These are phyloP conservation scores for Sarcoramphus papa DNA, from an alignment of 2,797 vertebrate genomes.

Conservation along the genomic window DNA sequence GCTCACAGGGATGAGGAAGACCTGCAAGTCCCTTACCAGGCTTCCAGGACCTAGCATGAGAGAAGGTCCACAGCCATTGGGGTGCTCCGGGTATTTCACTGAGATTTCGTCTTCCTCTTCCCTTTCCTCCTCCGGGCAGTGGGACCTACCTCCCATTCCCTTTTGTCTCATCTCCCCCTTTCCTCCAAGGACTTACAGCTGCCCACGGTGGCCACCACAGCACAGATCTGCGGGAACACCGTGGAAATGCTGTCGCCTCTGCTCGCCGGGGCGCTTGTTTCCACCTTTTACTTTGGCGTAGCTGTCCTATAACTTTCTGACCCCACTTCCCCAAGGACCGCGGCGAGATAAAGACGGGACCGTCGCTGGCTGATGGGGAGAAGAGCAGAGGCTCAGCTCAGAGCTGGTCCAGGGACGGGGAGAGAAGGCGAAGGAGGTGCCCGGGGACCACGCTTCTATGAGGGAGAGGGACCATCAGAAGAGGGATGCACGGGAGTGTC, in stretches of 20 bases:
- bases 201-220: not conserved
- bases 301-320: not conserved
- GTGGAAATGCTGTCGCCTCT: not conserved
- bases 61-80: not conserved
- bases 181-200: too few species aligned
- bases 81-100: not conserved
- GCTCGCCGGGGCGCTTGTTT: not conserved
- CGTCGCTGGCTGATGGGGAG: not conserved
- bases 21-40: not conserved
- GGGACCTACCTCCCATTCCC: not conserved
- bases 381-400: not conserved
- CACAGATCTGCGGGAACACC: not conserved
- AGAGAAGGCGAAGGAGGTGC: not conserved
- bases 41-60: not conserved
- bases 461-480: not conserved
- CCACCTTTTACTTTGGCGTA: not conserved
- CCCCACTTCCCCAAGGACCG: not conserved
- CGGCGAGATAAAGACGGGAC: not conserved
- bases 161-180: not conserved
- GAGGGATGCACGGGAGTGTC: not conserved
- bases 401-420: not conserved
- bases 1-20: not conserved
- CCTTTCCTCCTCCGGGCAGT: not conserved
- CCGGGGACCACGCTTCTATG: not conserved
- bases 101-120: not conserved